Evolutionary conservation across 2,797 vertebrate species (phyloP).

Genomic region (Neoniphon sammara): DNA sequence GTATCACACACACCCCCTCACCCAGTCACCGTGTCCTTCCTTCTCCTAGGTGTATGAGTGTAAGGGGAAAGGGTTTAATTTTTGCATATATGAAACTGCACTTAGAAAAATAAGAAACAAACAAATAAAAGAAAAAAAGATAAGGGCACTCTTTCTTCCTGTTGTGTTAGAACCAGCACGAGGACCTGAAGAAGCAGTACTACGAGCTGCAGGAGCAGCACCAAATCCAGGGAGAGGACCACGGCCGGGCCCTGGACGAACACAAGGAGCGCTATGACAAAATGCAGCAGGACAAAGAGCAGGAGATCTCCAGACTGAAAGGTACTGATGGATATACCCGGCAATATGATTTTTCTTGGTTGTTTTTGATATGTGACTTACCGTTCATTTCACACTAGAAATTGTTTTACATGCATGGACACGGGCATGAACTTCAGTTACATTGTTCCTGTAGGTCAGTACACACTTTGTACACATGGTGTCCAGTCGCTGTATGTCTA

Average conservation of each 20-base stretch:
- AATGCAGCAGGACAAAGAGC: conserved; percentile 90
- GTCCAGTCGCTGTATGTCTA: neutral
- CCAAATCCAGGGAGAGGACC: conserved; percentile 89
- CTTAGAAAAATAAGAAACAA: neutral
- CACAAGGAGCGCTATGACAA: conserved; percentile 88
- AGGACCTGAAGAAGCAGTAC: conserved; percentile 94
- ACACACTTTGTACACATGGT: neutral
- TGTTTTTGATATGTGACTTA: no score
- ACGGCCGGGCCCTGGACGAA: conserved; percentile 86
- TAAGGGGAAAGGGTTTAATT: neutral
- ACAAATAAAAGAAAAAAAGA: neutral
- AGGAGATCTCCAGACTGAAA: conserved; percentile 91
- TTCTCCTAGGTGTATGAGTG: conserved; percentile 10
- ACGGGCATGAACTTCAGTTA: neutral
- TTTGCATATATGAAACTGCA: neutral
- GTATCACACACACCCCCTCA: conserved; percentile 55
- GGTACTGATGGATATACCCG: conserved; percentile 76
- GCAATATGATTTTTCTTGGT: neutral
- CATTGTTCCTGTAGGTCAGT: neutral
- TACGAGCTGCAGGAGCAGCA: conserved; percentile 91
- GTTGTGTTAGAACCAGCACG: conserved; percentile 90
- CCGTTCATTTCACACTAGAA: no score
- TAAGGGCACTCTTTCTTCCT: neutral
- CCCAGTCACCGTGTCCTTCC: neutral
- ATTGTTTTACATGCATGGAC: neutral